These are phyloP conservation scores for Alexandromys oeconomus DNA, from an alignment of 2,797 vertebrate genomes.

Conservation along the genomic window DNA sequence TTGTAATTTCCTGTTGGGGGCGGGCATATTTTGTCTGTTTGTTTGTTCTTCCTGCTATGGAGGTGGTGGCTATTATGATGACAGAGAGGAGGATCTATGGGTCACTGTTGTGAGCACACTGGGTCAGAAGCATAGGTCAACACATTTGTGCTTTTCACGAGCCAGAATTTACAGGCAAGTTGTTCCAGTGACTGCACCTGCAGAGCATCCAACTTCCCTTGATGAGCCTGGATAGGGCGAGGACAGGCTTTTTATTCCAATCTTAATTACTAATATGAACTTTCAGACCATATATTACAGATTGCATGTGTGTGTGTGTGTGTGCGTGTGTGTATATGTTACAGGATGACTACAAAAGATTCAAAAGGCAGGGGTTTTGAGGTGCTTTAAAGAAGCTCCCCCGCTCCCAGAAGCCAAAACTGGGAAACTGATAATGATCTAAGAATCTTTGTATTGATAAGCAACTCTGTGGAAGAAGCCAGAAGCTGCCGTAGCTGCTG, in stretches of 20 bases:
- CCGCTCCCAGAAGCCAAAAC: not conserved
- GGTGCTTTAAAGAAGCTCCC: not conserved
- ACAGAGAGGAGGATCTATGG: not conserved
- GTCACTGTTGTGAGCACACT: not conserved
- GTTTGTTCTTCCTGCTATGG: not conserved
- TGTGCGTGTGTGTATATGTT: not conserved
- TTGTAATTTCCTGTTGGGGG: not conserved
- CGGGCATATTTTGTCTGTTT: not conserved
- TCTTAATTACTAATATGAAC: not conserved
- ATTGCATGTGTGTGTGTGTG: not conserved
- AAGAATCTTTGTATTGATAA: not conserved
- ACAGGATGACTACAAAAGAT: not conserved
- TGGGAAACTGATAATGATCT: not conserved
- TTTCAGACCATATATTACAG: not conserved
- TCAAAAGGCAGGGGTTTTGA: not conserved
- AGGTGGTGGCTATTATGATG: not conserved
- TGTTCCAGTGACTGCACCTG: not conserved
- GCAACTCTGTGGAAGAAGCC: not conserved
- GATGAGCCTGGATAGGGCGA: not conserved
- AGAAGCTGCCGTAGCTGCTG: not conserved
- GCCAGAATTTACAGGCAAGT: not conserved
- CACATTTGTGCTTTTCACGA: not conserved
- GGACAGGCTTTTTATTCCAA: not conserved
- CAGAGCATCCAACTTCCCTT: not conserved
- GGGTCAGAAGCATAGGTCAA: not conserved